Percentiles rank a stretch among this genome's conserved stretches.
Evolutionary conservation across 2,797 vertebrate genomes (phyloP).

Genomic region (Podargus strigoides): DNA sequence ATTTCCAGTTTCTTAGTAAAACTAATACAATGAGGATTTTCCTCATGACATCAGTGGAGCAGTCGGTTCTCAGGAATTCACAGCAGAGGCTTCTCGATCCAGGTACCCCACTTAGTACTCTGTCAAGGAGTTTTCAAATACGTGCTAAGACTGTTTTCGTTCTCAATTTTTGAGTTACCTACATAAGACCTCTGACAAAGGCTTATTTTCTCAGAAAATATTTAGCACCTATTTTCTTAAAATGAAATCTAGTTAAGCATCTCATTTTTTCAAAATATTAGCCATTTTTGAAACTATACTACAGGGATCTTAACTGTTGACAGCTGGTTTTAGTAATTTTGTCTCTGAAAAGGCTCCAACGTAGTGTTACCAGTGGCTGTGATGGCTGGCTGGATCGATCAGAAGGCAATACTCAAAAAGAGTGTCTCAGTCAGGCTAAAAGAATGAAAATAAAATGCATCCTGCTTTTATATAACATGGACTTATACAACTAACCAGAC

Average conservation of each 20-base stretch:
- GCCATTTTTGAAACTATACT: background rate
- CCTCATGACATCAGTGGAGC: background rate
- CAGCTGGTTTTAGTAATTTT: background rate
- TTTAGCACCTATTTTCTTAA: background rate
- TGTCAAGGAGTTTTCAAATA: background rate
- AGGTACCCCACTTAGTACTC: background rate
- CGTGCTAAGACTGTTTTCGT: background rate
- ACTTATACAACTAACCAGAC: background rate
- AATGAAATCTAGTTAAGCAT: background rate
- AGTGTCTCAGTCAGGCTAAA: background rate
- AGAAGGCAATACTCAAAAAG: background rate
- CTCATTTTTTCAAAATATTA: background rate
- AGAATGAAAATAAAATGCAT: background rate
- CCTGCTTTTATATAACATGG: background rate
- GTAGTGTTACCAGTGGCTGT: background rate
- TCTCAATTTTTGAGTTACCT: background rate
- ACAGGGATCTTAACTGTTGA: background rate
- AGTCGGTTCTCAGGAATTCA: background rate
- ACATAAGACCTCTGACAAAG: background rate
- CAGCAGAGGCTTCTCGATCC: background rate
- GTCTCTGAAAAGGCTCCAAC: background rate
- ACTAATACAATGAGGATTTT: background rate
- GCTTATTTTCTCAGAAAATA: background rate
- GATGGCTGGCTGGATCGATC: background rate
- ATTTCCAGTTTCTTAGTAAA: background rate